Base-by-base conservation (phyloP, 2,888 invertebrate genomes). In the Dryococelus australis region DNA sequence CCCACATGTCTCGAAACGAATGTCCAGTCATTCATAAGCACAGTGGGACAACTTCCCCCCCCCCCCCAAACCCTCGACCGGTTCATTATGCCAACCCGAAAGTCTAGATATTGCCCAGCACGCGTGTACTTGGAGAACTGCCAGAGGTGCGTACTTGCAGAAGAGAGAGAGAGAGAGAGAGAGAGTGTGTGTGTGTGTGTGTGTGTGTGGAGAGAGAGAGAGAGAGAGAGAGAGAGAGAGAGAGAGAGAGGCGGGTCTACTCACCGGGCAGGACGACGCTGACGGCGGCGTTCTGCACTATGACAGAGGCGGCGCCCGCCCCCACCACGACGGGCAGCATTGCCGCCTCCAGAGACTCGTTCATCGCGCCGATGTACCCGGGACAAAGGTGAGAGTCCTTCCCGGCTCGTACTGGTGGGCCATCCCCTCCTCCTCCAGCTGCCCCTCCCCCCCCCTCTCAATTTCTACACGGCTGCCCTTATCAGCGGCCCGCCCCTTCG, bases 281-380 rank as follows among this genome's bases (percentile, higher is more conserved):
- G n/a, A 90, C 90, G 78, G 90, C 90, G 86, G 90, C 91, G 88
- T 91, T 91, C 88, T 92, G 91, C 85, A 91, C 91, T 87, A 92
- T 91, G 85, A 92, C 91, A 43, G 92, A 91, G 84, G 91, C 90
- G 88, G 90, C 51, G 28, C 80, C 87, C 85, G 80, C 87, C 85
- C 85, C 87, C 35, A 87, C 87, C 28, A 80, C 80, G 16, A 85
- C 43, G 81, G 85, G 80, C 81, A 87, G 79, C 87, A 85, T n/a
- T 24, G 65, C n/a, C 65, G 65, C 81, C 87, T 87, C 85, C 65
- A 51, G 53, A 13, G 83, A 53, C 26, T 84, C 86, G 43, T 83
- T 84, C 86, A 83, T 86, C 83, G 65, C 80, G 87, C 28, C 87
- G 85, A 85, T 47, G 87, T 85, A 80, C 87, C 80, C 10, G 65